Evolutionary conservation across 2,888 invertebrate species (phyloP).

Genomic region (Lepas anatifera): DNA sequence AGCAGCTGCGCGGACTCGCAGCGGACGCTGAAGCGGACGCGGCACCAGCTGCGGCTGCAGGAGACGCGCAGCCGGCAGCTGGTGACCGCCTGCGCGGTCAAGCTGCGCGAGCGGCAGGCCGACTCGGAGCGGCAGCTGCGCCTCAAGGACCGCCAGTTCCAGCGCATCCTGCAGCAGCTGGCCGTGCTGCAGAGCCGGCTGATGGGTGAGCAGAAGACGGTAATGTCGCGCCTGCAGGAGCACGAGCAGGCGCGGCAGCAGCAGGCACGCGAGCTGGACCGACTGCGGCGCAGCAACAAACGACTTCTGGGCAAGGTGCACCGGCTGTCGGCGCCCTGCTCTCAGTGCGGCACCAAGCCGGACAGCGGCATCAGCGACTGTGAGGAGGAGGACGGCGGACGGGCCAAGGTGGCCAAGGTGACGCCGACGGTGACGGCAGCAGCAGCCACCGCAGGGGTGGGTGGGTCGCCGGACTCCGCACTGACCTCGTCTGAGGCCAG

Average conservation of each 20-base stretch:
- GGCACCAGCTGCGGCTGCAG: constrained; percentile 30
- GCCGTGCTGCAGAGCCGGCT: constrained; percentile 57
- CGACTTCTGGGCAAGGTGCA: constrained; percentile 11
- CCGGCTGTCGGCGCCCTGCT: background rate
- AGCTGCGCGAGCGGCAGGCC: constrained; percentile 47
- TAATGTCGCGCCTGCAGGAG: constrained; percentile 51
- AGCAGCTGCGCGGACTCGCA: constrained; percentile 47
- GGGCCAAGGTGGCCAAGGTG: constrained; percentile 21
- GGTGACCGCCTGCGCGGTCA: constrained; percentile 48
- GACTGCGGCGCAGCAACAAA: constrained; percentile 27
- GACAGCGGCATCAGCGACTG: constrained; percentile 13
- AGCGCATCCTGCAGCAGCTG: constrained; percentile 54
- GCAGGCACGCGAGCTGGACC: constrained; percentile 54
- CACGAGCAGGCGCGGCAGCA: constrained; percentile 57
- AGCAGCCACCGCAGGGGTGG: too few relatives aligned
- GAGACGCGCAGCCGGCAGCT: constrained; percentile 50
- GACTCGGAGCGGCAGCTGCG: constrained; percentile 48
- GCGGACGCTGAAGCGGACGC: constrained; percentile 53
- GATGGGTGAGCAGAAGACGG: constrained; percentile 50
- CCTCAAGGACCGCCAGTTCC: constrained; percentile 55
- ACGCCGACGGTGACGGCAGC: constrained; percentile 29
- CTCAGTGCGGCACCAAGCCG: constrained; percentile 9
- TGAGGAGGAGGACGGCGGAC: constrained; percentile 3
- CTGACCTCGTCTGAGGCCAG: background rate
- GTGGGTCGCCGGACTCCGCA: constrained; percentile 32